These are phyloP conservation scores for Alfaro cultratus DNA, from an alignment of 2,797 vertebrate genomes.

Conservation along the genomic window DNA sequence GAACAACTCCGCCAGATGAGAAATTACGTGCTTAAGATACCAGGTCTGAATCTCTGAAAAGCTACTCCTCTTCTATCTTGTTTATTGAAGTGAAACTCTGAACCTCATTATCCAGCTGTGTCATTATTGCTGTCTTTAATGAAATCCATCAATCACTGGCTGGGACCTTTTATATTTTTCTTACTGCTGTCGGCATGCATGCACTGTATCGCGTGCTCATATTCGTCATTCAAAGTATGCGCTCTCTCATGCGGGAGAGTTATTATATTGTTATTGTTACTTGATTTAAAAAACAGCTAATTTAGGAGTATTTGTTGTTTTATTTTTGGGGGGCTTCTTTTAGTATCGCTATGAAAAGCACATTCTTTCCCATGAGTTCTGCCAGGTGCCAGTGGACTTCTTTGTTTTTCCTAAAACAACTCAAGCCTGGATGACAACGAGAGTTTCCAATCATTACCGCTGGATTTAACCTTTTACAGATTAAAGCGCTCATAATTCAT, in stretches of 20 bases:
- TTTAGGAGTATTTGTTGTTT: background rate
- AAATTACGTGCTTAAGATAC: background rate
- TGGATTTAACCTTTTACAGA: background rate
- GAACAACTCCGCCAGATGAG: background rate
- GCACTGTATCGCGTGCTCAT: background rate
- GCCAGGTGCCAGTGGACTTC: background rate
- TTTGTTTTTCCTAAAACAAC: background rate
- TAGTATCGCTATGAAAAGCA: background rate
- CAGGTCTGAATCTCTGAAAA: background rate
- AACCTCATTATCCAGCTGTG: background rate
- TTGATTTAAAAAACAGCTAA: background rate
- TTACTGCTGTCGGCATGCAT: background rate
- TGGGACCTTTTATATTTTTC: background rate
- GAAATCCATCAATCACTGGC: background rate
- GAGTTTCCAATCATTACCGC: background rate
- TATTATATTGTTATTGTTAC: background rate
- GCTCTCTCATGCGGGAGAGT: background rate
- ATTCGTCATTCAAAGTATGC: background rate
- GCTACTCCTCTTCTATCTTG: background rate
- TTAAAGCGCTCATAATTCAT: background rate
- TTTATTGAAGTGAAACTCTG: background rate
- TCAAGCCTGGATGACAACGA: background rate
- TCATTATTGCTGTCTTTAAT: background rate
- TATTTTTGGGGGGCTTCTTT: background rate
- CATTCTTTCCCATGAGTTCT: background rate